These are phyloP conservation scores for Platynereis dumerilii DNA, from an alignment of 2,888 invertebrate species.

Conservation along the genomic window DNA sequence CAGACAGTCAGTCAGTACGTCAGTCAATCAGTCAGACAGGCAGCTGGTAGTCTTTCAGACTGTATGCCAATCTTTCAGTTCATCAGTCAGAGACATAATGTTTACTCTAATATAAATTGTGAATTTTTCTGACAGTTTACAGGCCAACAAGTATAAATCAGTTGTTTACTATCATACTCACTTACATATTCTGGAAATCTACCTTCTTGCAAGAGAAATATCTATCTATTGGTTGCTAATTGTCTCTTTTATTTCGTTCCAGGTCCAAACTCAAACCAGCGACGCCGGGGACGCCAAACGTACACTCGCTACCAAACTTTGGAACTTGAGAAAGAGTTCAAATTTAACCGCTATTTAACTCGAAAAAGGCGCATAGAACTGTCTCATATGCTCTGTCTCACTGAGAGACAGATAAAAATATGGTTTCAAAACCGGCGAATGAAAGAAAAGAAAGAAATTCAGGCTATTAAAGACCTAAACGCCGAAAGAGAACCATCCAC, in stretches of 20 bases:
- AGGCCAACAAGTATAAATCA: no score
- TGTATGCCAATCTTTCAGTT: no score
- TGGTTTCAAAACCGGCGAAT: conserved; percentile 92
- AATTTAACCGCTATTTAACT: conserved; percentile 92
- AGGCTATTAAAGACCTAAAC: conserved; percentile 96
- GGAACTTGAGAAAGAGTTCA: conserved; percentile 97
- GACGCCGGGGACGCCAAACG: conserved; percentile 95
- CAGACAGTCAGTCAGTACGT: no score
- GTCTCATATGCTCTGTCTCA: conserved; percentile 94
- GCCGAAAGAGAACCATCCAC: conserved; percentile 68
- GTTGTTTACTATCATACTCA: no score
- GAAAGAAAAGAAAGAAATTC: conserved; percentile 97
- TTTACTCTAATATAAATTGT: no score
- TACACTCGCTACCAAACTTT: conserved; percentile 97
- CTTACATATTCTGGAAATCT: no score
- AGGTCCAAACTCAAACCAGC: conserved; percentile 95
- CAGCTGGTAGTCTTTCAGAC: no score
- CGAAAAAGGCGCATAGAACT: conserved; percentile 96
- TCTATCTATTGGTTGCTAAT: no score
- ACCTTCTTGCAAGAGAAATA: no score
- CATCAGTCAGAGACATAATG: no score
- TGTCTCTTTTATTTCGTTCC: conserved; percentile 54
- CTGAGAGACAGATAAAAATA: conserved; percentile 83
- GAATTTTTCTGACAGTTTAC: no score
- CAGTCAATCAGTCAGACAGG: no score